Evolutionary conservation across 2,888 invertebrate species (phyloP).

Genomic region (Buathra laborator): DNA sequence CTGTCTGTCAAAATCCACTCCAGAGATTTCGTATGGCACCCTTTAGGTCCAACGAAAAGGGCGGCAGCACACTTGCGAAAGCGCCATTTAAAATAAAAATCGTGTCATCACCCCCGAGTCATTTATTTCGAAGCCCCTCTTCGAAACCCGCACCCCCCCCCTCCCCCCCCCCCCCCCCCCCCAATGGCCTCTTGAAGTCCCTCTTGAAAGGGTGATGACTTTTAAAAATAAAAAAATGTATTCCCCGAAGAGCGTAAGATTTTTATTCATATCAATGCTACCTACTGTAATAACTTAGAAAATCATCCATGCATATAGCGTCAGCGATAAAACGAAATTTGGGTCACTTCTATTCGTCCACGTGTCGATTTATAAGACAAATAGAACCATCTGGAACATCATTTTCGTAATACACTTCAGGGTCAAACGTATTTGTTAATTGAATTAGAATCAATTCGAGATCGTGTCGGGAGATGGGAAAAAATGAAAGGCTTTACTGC

Average conservation of each 20-base stretch:
- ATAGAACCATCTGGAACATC: conserved; percentile 9
- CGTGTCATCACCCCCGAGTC: conserved; percentile 20
- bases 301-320: background rate
- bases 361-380: conserved; percentile 27
- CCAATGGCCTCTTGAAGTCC: no score
- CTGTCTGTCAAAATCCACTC: background rate
- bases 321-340: conserved; percentile 4
- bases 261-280: conserved; percentile 1
- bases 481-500: background rate
- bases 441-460: conserved; percentile 43
- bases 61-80: conserved; percentile 1
- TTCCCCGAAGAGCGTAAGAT: conserved; percentile 7
- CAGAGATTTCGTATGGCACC: background rate
- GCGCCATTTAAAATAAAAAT: conserved; percentile 17
- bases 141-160: no score
- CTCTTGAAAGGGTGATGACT: conserved; percentile 19
- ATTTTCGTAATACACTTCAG: conserved; percentile 1
- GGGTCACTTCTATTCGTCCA: conserved; percentile 5
- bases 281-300: background rate
- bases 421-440: conserved; percentile 13
- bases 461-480: background rate
- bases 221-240: background rate
- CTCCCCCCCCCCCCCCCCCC: no score
- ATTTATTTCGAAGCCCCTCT: conserved; percentile 39
- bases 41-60: conserved; percentile 3